Conservation (phyloP, 2,888 invertebrate genomes). For the Drosophila phalerata region DNA sequence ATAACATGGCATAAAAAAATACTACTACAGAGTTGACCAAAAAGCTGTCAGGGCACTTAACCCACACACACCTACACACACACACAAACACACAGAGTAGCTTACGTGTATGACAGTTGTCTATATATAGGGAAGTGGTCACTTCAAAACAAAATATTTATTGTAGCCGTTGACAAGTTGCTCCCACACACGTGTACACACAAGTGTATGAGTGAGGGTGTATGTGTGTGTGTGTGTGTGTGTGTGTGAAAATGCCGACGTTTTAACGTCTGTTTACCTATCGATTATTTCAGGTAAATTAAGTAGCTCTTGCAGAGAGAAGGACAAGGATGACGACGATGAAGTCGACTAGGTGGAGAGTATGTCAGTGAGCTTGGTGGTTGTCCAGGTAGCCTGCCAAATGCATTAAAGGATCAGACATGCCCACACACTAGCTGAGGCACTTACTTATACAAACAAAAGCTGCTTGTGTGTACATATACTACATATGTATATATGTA, state of each 20-base stretch:
- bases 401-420: conserved; percentile 83
- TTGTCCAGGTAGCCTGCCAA: conserved; percentile 68
- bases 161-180: conserved; percentile 72
- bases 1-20: conserved; percentile 24
- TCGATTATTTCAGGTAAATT: conserved; percentile 84
- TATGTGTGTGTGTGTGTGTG: conserved; percentile 38
- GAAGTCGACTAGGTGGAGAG: conserved; percentile 33
- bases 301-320: conserved; percentile 73
- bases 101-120: conserved; percentile 15
- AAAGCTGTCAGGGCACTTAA: conserved; percentile 66
- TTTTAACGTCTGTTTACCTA: conserved; percentile 82
- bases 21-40: conserved; percentile 32
- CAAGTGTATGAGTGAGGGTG: conserved; percentile 7
- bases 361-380: conserved; percentile 57
- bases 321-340: conserved; percentile 21
- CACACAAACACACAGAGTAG: conserved; percentile 15
- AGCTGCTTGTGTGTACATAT: conserved; percentile 30
- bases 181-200: conserved; percentile 16
- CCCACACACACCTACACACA: conserved; percentile 31
- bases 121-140: conserved; percentile 50
- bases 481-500: not conserved
- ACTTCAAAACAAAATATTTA: conserved; percentile 80
- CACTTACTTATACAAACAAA: conserved; percentile 78
- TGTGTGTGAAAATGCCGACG: conserved; percentile 75
- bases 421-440: conserved; percentile 60